Conservation (phyloP, 2,797 vertebrate species). For the Myiotriccus ornatus region DNA sequence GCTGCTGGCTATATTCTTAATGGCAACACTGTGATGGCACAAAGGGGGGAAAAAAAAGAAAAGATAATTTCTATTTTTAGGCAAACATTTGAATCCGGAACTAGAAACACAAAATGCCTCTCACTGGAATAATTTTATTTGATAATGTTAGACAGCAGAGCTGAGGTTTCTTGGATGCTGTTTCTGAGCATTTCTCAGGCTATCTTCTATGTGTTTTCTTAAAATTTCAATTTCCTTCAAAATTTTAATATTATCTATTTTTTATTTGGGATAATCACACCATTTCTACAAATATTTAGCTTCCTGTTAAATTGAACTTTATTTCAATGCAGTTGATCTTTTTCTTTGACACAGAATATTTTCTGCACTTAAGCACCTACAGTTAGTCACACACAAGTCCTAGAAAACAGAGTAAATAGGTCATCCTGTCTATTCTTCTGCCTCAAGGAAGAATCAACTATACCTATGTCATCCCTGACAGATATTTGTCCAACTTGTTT, state of each 20-base stretch:
- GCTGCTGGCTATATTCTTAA: slow-evolving; percentile 51
- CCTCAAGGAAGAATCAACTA: background rate
- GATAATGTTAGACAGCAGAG: background rate
- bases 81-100: slow-evolving; percentile 20
- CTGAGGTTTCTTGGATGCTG: background rate
- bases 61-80: slow-evolving; percentile 22
- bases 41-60: background rate
- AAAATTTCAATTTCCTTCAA: background rate
- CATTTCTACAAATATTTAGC: background rate
- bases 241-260: background rate
- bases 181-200: background rate
- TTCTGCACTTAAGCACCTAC: background rate
- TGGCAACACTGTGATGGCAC: background rate
- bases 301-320: background rate
- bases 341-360: background rate
- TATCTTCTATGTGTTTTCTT: background rate
- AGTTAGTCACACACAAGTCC: background rate
- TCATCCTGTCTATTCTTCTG: background rate
- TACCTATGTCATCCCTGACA: background rate
- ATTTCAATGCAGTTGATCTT: background rate
- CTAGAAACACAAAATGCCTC: background rate
- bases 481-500: background rate
- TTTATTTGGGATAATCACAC: background rate
- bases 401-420: slow-evolving; percentile 26
- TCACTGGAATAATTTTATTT: background rate